Evolutionary conservation across 2,797 vertebrate species (phyloP), one percentile per base, ranked within the genome.

Genomic region (Danio choprae): DNA sequence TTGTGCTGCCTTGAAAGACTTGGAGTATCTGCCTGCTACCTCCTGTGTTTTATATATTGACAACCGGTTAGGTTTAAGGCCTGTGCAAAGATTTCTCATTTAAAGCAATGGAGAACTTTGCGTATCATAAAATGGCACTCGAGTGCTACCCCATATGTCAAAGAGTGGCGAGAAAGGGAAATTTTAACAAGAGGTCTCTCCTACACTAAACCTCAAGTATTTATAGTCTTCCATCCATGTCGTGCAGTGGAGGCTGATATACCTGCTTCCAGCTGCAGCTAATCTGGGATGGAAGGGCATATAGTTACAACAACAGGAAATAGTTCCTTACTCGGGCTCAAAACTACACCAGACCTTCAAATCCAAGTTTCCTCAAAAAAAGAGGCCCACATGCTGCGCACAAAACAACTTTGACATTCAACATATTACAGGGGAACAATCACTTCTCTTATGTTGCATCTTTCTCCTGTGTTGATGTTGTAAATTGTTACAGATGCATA

Each of bases 281-380:
- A 86, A 87, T 81, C 80, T 71, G 75, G 58, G 59, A 62, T 59
- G 77, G 81, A 83, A 85, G 80, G 80, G 81, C 77, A 83, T 70
- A 50, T 68, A 85, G 84, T 88, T 84, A 88, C 59, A 81, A 82
- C 74, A 86, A 86, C 85, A 85, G 81, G 81, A 86, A 84, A 69
- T 41, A 60, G 67, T 84, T 83, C 51, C 44, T 79, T 81, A 72
- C 62, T 48, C 38, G 68, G 76, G 65, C 76, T 81, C 58, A 80
- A 44, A 73, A 74, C 50, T 73, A 69, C 78, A 83, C 73, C 29
- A 29, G 29, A 29, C 29, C 29, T 29, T 29, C 29, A 29, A 29
- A 29, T 29, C 29, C 29, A 50, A 38, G 72, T 79, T 81, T 84
- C 81, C 77, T 85, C 73, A 20, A 60, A 40, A 51, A 29, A 29